Percentiles rank a stretch among this genome's conserved stretches.
phyloP scores from a whole-genome alignment of 1,140 invertebrate genomes.

The Drosophila kepulauana region DNA sequence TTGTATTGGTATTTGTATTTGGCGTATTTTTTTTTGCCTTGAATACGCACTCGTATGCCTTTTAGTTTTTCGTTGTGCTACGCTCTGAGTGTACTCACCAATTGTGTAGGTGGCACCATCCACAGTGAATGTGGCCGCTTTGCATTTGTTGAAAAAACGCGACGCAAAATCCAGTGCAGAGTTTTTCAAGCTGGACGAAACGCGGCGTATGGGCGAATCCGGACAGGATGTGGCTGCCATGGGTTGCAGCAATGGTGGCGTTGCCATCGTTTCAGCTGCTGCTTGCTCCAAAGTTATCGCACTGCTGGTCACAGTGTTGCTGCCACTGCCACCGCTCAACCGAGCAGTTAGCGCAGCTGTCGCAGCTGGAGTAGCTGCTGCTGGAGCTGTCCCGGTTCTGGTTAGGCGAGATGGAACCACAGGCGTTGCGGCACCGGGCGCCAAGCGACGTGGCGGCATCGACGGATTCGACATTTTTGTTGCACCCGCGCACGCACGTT shows the following conservation, averaged over 20 bases:
- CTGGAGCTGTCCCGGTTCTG: constrained; percentile 11
- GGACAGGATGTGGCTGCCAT: constrained; percentile 72
- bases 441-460: constrained; percentile 69
- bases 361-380: constrained; percentile 24
- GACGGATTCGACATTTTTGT: constrained; percentile 73
- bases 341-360: constrained; percentile 60
- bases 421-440: constrained; percentile 73
- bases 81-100: constrained; percentile 86
- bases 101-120: constrained; percentile 92
- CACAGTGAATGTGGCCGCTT: constrained; percentile 91
- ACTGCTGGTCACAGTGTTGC: constrained; percentile 58
- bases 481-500: constrained; percentile 28
- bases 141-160: constrained; percentile 90
- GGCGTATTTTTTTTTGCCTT: not conserved
- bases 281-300: constrained; percentile 38
- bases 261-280: constrained; percentile 1
- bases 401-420: constrained; percentile 25
- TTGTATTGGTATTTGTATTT: constrained; percentile 17
- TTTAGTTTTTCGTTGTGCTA: not conserved
- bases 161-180: constrained; percentile 80
- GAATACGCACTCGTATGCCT: constrained; percentile 3
- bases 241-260: constrained; percentile 13
- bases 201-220: constrained; percentile 79
- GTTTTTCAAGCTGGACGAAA: constrained; percentile 80
- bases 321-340: constrained; percentile 49